phyloP scores from a whole-genome alignment of 2,888 invertebrate species.

The Hanleya hanleyi region DNA sequence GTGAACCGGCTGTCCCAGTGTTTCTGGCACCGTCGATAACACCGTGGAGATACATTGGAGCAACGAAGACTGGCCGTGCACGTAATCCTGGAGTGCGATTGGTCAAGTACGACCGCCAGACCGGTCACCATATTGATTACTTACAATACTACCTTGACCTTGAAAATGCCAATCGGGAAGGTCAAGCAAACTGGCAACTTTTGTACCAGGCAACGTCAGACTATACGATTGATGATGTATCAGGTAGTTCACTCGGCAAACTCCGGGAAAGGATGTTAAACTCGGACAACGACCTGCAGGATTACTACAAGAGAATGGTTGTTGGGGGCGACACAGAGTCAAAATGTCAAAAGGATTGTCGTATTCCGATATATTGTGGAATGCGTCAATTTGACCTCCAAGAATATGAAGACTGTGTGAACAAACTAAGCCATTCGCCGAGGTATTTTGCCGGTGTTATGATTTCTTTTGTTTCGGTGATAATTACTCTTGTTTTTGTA shows the following conservation, averaged over 20 bases:
- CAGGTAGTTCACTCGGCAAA: not conserved
- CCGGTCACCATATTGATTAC: constrained; percentile 85
- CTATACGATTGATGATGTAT: constrained; percentile 74
- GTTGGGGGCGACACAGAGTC: not conserved
- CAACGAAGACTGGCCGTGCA: constrained; percentile 53
- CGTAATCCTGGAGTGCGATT: constrained; percentile 93
- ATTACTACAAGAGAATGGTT: not conserved
- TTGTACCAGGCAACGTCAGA: constrained; percentile 88
- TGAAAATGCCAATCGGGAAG: constrained; percentile 77
- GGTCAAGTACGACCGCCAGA: constrained; percentile 87
- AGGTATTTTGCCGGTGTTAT: too few relatives aligned
- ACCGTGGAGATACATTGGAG: constrained; percentile 81
- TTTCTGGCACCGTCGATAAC: constrained; percentile 93
- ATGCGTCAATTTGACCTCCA: not conserved
- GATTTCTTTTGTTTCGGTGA: too few relatives aligned
- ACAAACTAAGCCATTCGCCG: not conserved
- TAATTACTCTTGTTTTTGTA: too few relatives aligned
- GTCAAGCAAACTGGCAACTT: constrained; percentile 85
- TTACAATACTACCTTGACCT: constrained; percentile 92
- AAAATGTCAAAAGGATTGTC: not conserved
- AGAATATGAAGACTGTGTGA: not conserved
- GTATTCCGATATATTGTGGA: not conserved
- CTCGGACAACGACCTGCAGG: not conserved
- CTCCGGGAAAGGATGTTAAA: not conserved
- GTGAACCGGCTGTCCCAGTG: constrained; percentile 84